Evolutionary conservation across 1,140 invertebrate genomes (phyloP).

Genomic region (Brachionus koreanus): DNA sequence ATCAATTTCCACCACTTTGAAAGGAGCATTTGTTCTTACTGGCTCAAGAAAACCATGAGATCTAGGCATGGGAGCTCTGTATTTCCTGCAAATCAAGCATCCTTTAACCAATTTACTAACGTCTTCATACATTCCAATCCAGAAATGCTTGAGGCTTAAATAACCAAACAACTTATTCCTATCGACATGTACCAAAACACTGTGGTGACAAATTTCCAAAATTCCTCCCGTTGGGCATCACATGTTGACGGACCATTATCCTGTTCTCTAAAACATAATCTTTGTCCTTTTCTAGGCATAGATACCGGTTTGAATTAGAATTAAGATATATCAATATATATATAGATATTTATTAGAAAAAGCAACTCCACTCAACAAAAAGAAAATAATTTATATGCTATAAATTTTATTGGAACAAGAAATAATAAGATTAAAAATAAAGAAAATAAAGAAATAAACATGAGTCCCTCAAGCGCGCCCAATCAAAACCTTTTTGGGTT

Average conservation of each 20-base stretch:
- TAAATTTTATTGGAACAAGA: too few species aligned
- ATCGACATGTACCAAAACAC: neutral
- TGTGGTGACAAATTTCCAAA: neutral
- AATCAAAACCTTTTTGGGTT: too few species aligned
- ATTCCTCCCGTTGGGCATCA: neutral
- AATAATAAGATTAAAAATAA: too few species aligned
- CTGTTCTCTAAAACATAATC: neutral
- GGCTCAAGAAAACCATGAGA: neutral
- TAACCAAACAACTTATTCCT: neutral
- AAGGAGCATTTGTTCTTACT: neutral
- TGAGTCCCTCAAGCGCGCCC: too few species aligned
- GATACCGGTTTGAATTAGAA: too few species aligned
- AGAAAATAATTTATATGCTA: too few species aligned
- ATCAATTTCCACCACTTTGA: constrained; percentile 44
- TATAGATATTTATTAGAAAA: too few species aligned
- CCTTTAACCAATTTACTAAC: neutral
- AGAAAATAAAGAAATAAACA: too few species aligned
- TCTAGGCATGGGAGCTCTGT: neutral
- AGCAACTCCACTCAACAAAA: too few species aligned
- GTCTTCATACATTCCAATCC: neutral
- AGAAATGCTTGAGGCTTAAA: neutral
- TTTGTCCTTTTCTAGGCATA: neutral
- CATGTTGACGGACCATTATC: neutral
- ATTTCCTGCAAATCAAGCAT: neutral
- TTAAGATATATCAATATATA: too few species aligned